Percentiles rank a stretch among this genome's conserved stretches.
Conservation (phyloP, 2,113 vertebrate species). For the Edolisoma coerulescens region DNA sequence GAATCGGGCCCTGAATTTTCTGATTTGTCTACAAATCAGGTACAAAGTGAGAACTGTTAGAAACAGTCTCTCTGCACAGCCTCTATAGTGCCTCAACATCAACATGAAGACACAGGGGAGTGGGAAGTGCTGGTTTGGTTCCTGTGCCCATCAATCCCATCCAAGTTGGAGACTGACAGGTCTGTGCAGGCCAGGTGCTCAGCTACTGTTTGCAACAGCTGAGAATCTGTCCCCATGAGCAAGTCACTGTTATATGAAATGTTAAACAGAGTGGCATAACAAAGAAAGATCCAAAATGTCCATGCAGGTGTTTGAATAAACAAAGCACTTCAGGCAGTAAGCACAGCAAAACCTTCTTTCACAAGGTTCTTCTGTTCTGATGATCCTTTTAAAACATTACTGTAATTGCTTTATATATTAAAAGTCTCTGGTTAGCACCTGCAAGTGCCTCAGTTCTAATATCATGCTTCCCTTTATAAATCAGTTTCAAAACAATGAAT, state of each 20-base stretch:
- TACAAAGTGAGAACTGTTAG: background rate
- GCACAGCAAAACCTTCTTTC: conserved; percentile 15
- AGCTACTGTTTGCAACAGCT: background rate
- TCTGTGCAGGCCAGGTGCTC: background rate
- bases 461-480: background rate
- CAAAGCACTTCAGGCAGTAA: conserved; percentile 7
- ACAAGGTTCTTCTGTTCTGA: background rate
- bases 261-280: background rate
- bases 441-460: background rate
- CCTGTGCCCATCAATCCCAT: background rate
- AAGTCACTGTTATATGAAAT: background rate
- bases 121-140: background rate
- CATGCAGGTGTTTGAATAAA: conserved; percentile 7
- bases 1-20: background rate
- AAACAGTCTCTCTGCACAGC: background rate
- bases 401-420: background rate
- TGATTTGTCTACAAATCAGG: background rate
- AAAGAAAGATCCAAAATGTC: background rate
- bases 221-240: background rate
- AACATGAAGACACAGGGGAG: background rate
- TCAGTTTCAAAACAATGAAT: background rate
- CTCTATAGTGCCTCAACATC: background rate
- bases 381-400: background rate
- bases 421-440: background rate
- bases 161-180: background rate